Evolutionary conservation across 1,140 invertebrate genomes (phyloP).

Genomic region (Aphelenchoides avenae): DNA sequence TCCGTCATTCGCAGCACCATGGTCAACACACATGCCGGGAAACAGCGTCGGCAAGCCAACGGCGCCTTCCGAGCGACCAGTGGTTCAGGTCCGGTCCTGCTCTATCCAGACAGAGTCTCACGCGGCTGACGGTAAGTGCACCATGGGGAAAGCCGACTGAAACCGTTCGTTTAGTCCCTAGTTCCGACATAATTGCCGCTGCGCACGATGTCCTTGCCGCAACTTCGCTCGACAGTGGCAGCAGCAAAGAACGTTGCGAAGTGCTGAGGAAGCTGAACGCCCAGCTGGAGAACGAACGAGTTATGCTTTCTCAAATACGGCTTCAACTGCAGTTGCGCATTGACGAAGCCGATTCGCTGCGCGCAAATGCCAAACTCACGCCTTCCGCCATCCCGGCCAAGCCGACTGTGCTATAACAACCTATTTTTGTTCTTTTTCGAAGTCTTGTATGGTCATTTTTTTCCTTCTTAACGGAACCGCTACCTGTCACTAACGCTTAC

Average conservation of each 20-base stretch:
- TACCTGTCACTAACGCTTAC: no score
- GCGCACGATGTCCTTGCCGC: conserved; percentile 7
- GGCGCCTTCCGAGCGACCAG: neutral
- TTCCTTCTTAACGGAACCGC: no score
- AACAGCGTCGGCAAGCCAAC: neutral
- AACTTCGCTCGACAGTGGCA: conserved; percentile 1
- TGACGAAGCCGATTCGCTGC: conserved; percentile 34
- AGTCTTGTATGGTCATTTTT: no score
- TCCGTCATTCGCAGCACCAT: neutral
- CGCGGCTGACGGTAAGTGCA: neutral
- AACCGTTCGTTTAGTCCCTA: neutral
- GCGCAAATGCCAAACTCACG: no score
- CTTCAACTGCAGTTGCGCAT: conserved; percentile 37
- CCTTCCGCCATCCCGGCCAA: no score
- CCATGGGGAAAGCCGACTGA: neutral
- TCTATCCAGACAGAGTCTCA: neutral
- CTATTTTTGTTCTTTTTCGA: no score
- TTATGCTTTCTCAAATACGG: conserved; percentile 32
- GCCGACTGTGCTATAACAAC: no score
- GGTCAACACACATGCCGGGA: neutral
- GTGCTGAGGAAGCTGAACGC: conserved; percentile 24
- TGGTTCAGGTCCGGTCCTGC: neutral
- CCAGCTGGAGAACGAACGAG: conserved; percentile 31
- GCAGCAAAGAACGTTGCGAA: conserved; percentile 31
- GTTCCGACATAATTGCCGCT: no score